Percentiles rank a stretch among this genome's conserved stretches.
Conservation (phyloP, 2,113 vertebrate genomes). For the Oreochromis niloticus region DNA sequence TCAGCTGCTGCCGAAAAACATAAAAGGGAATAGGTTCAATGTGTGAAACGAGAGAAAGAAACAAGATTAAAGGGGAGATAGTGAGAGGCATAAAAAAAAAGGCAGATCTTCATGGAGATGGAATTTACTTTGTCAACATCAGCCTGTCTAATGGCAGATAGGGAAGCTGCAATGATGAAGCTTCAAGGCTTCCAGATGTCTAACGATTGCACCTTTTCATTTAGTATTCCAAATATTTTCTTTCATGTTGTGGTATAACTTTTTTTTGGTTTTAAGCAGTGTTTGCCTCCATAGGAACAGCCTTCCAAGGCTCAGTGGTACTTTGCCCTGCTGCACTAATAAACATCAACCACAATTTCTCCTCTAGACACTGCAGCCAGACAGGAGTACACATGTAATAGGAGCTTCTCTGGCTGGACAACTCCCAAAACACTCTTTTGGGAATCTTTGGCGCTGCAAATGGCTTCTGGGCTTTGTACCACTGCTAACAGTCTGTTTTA, state of each 20-base stretch:
- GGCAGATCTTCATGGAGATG: not conserved
- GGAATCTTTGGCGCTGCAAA: not conserved
- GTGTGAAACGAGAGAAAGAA: constrained; percentile 3
- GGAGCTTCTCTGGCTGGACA: constrained; percentile 15
- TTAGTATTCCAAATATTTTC: constrained; percentile 10
- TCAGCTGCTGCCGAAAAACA: constrained; percentile 36
- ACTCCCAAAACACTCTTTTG: constrained; percentile 31
- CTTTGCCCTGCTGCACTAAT: constrained; percentile 17
- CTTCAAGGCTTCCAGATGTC: constrained; percentile 40
- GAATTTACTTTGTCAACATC: constrained; percentile 38
- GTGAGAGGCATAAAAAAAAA: not conserved
- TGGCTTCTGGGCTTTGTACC: constrained; percentile 13
- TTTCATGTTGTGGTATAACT: constrained; percentile 13
- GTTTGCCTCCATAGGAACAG: constrained; percentile 9
- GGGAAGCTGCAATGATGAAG: not conserved
- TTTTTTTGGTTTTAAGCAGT: not conserved
- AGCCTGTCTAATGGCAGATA: constrained; percentile 4
- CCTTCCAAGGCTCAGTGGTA: constrained; percentile 8
- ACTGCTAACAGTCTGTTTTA: not conserved
- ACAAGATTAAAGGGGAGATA: constrained; percentile 13
- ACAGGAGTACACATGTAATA: constrained; percentile 15
- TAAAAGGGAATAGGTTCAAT: constrained; percentile 35
- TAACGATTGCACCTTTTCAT: constrained; percentile 25
- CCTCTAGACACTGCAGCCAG: not conserved
- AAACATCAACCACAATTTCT: constrained; percentile 33